Conservation (phyloP, 2,113 vertebrate species). For the Erythrolamprus reginae region DNA sequence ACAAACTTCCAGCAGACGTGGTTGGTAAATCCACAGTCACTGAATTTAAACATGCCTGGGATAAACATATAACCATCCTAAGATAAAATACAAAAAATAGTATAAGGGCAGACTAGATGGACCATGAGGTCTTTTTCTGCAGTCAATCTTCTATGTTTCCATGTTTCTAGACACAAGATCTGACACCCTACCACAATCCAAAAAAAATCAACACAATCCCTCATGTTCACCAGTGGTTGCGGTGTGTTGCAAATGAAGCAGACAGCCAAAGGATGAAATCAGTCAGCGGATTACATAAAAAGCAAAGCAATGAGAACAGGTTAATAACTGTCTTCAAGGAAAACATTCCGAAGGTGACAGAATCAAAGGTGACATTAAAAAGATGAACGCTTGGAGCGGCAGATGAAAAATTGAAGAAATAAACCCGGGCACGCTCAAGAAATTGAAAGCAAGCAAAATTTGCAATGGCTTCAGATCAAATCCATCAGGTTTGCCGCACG, state of each 20-base stretch:
- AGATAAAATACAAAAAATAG: too few species aligned
- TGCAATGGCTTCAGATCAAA: neutral
- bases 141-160: too few species aligned
- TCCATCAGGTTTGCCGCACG: neutral
- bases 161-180: neutral
- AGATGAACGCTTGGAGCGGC: neutral
- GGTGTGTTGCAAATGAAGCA: neutral
- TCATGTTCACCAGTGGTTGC: neutral
- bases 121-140: too few species aligned
- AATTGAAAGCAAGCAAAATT: neutral
- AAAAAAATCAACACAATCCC: neutral
- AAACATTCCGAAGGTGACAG: neutral
- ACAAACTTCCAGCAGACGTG: too few species aligned
- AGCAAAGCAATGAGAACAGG: neutral
- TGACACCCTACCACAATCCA: neutral
- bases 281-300: neutral
- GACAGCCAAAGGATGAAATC: neutral
- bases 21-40: too few species aligned
- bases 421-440: neutral
- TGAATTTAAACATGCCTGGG: too few species aligned
- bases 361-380: neutral
- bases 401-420: neutral
- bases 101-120: too few species aligned
- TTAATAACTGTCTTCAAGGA: neutral
- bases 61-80: too few species aligned